Conservation (phyloP, 2,113 vertebrate species). For the Crotophaga sulcirostris region DNA sequence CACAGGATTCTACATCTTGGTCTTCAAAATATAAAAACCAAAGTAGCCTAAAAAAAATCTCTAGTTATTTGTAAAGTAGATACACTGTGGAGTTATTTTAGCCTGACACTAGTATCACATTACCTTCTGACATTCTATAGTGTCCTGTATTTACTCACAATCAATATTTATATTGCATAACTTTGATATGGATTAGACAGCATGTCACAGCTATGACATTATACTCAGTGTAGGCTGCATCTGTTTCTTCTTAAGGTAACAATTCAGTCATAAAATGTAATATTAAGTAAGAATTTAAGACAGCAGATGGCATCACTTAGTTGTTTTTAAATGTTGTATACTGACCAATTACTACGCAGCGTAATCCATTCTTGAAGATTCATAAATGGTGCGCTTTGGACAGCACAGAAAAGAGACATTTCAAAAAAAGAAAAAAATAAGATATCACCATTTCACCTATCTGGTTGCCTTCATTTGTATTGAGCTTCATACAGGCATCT, state of each 20-base stretch:
- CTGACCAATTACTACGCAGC: neutral
- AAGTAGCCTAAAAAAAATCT: neutral
- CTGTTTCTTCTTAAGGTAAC: neutral
- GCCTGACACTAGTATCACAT: neutral
- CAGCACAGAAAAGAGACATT: neutral
- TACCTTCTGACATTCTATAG: neutral
- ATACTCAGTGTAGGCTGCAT: neutral
- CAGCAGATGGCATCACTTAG: constrained; percentile 65
- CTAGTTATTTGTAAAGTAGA: neutral
- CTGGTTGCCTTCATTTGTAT: neutral
- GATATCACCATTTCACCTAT: neutral
- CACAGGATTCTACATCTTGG: neutral
- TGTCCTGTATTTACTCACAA: neutral
- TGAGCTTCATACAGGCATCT: neutral
- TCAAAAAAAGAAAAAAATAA: neutral
- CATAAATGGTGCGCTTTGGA: neutral
- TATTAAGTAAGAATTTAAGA: constrained; percentile 35
- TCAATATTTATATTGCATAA: neutral
- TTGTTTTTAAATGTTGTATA: constrained; percentile 27
- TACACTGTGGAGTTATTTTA: neutral
- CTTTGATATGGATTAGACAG: neutral
- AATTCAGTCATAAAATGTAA: neutral
- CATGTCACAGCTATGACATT: neutral
- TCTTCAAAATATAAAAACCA: neutral
- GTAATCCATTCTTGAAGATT: neutral